Percentiles rank a stretch among this genome's conserved stretches.
These are phyloP conservation scores for Macrosiphum euphorbiae DNA, from an alignment of 2,888 invertebrate species.

Conservation along the genomic window DNA sequence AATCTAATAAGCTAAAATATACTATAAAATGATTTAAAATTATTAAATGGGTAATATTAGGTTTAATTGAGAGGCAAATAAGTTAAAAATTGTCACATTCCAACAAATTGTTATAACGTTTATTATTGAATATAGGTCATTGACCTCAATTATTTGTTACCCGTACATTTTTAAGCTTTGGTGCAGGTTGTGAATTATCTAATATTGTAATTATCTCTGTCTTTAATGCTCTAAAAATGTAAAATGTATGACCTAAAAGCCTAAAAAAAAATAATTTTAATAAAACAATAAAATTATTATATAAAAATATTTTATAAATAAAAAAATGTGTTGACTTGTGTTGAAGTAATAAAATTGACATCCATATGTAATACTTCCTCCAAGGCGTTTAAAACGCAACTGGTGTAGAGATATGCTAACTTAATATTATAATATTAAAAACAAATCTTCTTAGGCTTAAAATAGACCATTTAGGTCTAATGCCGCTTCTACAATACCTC, in stretches of 20 bases:
- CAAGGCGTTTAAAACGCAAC: too few relatives aligned
- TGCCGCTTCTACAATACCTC: too few relatives aligned
- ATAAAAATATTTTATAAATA: background rate
- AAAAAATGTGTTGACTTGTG: background rate
- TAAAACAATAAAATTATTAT: background rate
- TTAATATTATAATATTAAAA: too few relatives aligned
- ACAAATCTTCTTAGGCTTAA: too few relatives aligned
- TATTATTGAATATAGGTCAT: background rate
- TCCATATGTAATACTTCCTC: background rate
- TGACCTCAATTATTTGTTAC: background rate
- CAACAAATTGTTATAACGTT: background rate
- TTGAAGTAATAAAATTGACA: background rate
- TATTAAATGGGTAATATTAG: background rate
- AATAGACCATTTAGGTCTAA: too few relatives aligned
- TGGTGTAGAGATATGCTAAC: too few relatives aligned
- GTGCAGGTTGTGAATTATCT: background rate
- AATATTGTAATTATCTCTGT: background rate
- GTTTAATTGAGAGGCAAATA: background rate
- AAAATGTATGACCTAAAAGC: background rate
- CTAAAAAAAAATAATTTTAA: background rate
- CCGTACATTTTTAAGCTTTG: background rate
- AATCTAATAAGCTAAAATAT: background rate
- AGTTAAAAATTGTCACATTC: background rate
- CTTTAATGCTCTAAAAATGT: background rate
- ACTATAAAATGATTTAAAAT: background rate